A percentile compares a stretch with the other conserved stretches of the same genome.
Conservation (phyloP, 1,140 invertebrate genomes). For the Achatina immaculata region DNA sequence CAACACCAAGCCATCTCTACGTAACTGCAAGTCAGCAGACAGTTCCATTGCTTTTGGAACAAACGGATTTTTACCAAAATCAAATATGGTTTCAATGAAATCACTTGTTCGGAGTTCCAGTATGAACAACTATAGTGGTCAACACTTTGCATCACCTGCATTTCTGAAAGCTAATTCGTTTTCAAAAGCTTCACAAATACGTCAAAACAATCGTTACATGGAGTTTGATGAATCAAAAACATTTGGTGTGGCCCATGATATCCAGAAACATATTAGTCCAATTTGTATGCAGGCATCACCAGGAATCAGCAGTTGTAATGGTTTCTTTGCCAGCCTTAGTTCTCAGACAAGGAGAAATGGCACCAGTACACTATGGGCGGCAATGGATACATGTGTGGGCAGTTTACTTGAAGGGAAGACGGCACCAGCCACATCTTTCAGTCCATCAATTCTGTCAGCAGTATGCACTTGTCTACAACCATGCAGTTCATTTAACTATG, state of each 20-base stretch:
- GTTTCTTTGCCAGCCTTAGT: background rate
- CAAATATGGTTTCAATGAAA: background rate
- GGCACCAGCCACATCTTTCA: background rate
- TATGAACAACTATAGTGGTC: background rate
- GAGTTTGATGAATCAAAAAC: no score
- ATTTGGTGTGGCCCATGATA: no score
- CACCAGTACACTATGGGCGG: background rate
- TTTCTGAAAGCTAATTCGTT: no score
- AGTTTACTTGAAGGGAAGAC: background rate
- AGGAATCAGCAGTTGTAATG: background rate
- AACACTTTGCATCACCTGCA: background rate
- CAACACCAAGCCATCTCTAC: background rate
- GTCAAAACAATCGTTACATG: no score
- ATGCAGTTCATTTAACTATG: no score
- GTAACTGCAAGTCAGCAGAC: background rate
- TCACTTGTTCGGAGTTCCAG: background rate
- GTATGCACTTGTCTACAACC: no score
- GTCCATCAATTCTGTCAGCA: background rate
- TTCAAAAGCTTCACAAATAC: no score
- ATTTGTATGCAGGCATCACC: no score
- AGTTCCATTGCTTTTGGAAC: background rate
- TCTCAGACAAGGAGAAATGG: background rate
- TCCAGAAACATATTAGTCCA: no score
- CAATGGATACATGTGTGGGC: background rate
- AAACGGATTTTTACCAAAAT: background rate